These are phyloP conservation scores for Poeciliopsis infans DNA, from an alignment of 2,797 vertebrate species.

Conservation along the genomic window DNA sequence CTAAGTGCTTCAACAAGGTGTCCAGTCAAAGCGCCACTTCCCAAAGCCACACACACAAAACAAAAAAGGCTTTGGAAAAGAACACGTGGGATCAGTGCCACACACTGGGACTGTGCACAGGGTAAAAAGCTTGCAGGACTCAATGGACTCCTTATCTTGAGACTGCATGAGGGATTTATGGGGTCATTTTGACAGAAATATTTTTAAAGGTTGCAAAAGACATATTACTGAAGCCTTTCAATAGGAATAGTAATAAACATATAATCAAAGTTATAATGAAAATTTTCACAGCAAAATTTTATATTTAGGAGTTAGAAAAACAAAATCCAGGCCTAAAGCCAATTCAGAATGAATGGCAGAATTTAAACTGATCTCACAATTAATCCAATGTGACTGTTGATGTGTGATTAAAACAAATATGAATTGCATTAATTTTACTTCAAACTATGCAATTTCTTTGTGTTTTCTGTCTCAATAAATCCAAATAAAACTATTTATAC, in stretches of 20 bases:
- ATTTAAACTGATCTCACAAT: neutral
- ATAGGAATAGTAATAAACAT: neutral
- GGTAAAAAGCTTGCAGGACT: too few species aligned
- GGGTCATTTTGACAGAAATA: neutral
- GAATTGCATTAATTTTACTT: neutral
- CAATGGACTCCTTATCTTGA: too few species aligned
- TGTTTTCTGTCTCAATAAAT: neutral
- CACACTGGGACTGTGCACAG: too few species aligned
- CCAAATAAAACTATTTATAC: neutral
- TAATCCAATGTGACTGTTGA: neutral
- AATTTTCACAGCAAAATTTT: neutral
- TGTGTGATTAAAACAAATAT: neutral
- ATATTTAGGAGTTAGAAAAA: neutral
- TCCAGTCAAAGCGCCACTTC: too few species aligned
- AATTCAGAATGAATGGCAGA: neutral
- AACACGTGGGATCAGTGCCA: too few species aligned
- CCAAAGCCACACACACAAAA: too few species aligned
- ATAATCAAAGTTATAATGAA: neutral
- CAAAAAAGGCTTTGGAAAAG: too few species aligned
- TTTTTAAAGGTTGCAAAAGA: neutral
- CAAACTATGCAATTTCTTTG: neutral
- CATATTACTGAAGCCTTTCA: neutral
- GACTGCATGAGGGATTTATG: neutral
- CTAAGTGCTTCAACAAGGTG: too few species aligned
- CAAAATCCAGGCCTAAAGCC: neutral